These are phyloP conservation scores for Chaetodon auriga DNA, from an alignment of 2,113 vertebrate species.

Conservation along the genomic window DNA sequence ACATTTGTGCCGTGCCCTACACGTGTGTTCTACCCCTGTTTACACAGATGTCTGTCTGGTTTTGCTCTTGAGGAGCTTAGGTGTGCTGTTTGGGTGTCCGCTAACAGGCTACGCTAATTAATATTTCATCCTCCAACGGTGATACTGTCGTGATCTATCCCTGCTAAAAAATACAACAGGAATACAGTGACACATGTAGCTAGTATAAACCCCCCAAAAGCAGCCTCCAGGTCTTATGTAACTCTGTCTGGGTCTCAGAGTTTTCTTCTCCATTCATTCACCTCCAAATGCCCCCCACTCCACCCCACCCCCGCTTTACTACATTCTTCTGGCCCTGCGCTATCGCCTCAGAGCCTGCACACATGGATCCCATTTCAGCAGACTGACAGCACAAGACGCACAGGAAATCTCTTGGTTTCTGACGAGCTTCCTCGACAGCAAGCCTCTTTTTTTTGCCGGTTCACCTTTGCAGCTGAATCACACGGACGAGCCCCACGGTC, in stretches of 20 bases:
- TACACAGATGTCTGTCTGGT: conserved; percentile 19
- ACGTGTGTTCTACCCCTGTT: background rate
- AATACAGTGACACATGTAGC: conserved; percentile 36
- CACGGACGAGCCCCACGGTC: background rate
- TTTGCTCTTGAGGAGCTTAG: conserved; percentile 45
- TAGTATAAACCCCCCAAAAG: conserved; percentile 20
- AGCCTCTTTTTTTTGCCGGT: too few species aligned
- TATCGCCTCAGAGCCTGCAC: conserved; percentile 21
- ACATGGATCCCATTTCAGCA: conserved; percentile 48
- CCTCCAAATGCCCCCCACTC: conserved; percentile 22
- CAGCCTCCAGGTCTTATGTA: conserved; percentile 47
- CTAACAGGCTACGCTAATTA: conserved; percentile 72
- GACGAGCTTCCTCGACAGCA: background rate
- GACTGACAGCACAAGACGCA: conserved; percentile 14
- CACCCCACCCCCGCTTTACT: background rate
- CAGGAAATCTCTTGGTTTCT: background rate
- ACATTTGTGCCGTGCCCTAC: background rate
- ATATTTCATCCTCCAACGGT: conserved; percentile 75
- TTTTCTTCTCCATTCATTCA: conserved; percentile 49
- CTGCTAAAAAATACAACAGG: conserved; percentile 71
- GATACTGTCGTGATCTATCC: conserved; percentile 56
- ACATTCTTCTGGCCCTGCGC: conserved; percentile 34
- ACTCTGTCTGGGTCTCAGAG: conserved; percentile 30
- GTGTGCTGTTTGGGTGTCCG: conserved; percentile 70
- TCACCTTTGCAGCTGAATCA: background rate